Percentiles rank a stretch among this genome's conserved stretches.
Evolutionary conservation across 2,113 vertebrate species (phyloP).

Genomic region (Hepsetus odoe): DNA sequence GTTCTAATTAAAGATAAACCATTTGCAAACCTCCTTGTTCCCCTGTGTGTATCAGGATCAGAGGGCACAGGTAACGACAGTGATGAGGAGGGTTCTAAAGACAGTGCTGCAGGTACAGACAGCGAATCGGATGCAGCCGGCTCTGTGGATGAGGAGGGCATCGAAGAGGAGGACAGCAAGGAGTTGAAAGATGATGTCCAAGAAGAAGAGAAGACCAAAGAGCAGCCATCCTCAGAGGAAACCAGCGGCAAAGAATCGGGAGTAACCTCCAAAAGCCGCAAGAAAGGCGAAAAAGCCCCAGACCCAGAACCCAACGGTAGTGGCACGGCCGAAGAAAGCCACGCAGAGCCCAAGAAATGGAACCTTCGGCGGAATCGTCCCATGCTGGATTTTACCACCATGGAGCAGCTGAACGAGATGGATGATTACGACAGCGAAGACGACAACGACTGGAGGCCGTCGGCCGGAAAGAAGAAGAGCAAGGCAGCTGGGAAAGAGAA

Average conservation of each 20-base stretch:
- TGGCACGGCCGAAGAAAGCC: conserved; percentile 77
- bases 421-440: conserved; percentile 99
- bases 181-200: conserved; percentile 71
- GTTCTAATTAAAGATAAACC: too few relatives aligned
- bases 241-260: conserved; percentile 80
- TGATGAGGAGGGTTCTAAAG: conserved; percentile 92
- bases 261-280: conserved; percentile 56
- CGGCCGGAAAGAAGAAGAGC: conserved; percentile 84
- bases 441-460: conserved; percentile 96
- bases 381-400: conserved; percentile 92
- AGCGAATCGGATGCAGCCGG: conserved; percentile 86
- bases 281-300: conserved; percentile 78
- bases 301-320: conserved; percentile 66
- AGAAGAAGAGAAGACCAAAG: conserved; percentile 75
- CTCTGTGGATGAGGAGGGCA: conserved; percentile 78
- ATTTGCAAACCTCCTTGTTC: conserved; percentile 4
- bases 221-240: conserved; percentile 78
- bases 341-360: conserved; percentile 94
- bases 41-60: conserved; percentile 78
- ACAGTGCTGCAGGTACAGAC: conserved; percentile 87
- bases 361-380: conserved; percentile 94
- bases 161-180: conserved; percentile 78
- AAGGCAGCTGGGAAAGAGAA: conserved; percentile 81
- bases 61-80: conserved; percentile 94
- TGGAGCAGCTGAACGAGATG: conserved; percentile 97